phyloP scores from a whole-genome alignment of 2,113 vertebrate genomes.

The Hippocampus guttulatus region DNA sequence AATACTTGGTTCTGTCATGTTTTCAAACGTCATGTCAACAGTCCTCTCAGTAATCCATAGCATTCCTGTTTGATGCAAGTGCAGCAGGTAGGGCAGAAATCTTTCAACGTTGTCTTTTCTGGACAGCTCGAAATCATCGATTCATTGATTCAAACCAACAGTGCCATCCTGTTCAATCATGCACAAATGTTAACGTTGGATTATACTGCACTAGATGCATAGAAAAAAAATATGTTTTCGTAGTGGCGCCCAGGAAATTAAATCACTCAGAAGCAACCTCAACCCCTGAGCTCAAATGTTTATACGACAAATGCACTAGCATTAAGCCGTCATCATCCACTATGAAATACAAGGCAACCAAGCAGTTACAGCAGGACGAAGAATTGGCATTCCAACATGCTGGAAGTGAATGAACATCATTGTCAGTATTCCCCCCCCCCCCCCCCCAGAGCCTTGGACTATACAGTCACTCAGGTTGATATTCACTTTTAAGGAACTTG shows the following conservation, averaged over 20 bases:
- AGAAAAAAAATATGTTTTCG: slow-evolving; percentile 30
- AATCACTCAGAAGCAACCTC: slow-evolving; percentile 54
- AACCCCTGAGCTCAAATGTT: slow-evolving; percentile 55
- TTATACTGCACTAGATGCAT: background rate
- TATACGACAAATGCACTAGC: slow-evolving; percentile 65
- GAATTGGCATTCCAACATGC: slow-evolving; percentile 57
- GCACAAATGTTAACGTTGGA: slow-evolving; percentile 35
- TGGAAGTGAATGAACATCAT: slow-evolving; percentile 57
- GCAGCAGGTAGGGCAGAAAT: slow-evolving; percentile 2
- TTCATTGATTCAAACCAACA: slow-evolving; percentile 31
- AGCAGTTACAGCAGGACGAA: slow-evolving; percentile 41
- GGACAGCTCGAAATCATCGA: slow-evolving; percentile 2
- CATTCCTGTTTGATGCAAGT: slow-evolving; percentile 41
- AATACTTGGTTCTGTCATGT: slow-evolving; percentile 55
- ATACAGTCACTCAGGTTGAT: slow-evolving; percentile 50
- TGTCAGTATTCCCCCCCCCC: slow-evolving; percentile 49
- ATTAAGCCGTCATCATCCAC: slow-evolving; percentile 56
- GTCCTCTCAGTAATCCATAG: slow-evolving; percentile 29
- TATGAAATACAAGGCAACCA: slow-evolving; percentile 55
- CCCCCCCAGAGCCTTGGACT: slow-evolving; percentile 10
- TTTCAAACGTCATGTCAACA: slow-evolving; percentile 48
- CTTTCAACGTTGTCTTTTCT: slow-evolving; percentile 10
- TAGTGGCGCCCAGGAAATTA: slow-evolving; percentile 43
- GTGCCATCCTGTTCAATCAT: slow-evolving; percentile 8
- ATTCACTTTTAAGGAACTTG: slow-evolving; percentile 45